Conservation (phyloP, 1,140 invertebrate species). For the Hermetia illucens region DNA sequence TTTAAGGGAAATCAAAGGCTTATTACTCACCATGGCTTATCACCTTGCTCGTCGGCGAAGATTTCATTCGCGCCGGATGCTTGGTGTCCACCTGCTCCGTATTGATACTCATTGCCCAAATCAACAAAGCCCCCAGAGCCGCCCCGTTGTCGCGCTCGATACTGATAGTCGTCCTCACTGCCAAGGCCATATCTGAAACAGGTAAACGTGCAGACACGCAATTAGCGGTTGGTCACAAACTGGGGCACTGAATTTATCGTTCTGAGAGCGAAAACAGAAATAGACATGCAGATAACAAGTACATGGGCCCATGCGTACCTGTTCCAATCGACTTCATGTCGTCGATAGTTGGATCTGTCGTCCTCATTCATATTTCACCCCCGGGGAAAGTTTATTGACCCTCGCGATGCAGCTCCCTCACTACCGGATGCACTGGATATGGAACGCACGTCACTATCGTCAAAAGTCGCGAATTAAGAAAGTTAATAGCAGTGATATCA, state of each 20-base stretch:
- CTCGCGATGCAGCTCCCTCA: too few relatives aligned
- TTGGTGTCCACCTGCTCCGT: conserved; percentile 62
- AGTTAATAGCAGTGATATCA: too few relatives aligned
- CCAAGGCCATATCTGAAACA: conserved; percentile 17
- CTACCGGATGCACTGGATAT: too few relatives aligned
- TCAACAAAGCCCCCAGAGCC: conserved; percentile 52
- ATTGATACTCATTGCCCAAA: conserved; percentile 54
- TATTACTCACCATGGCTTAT: conserved; percentile 25
- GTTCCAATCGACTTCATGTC: conserved; percentile 2
- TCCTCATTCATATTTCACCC: conserved; percentile 1
- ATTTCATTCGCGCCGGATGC: conserved; percentile 74
- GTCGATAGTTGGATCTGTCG: conserved; percentile 16
- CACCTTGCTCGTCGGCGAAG: conserved; percentile 71
- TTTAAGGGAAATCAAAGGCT: not conserved
- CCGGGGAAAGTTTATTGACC: too few relatives aligned
- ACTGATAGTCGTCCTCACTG: conserved; percentile 25
- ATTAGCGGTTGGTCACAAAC: too few relatives aligned
- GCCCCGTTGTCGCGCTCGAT: conserved; percentile 24
- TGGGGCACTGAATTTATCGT: too few relatives aligned
- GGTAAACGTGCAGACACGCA: not conserved
- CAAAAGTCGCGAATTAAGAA: too few relatives aligned
- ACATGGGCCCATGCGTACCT: not conserved
- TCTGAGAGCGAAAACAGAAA: too few relatives aligned
- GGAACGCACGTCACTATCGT: too few relatives aligned
- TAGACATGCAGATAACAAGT: not conserved